Evolutionary conservation across 2,888 invertebrate species (phyloP).

Genomic region (Tipula helvola): DNA sequence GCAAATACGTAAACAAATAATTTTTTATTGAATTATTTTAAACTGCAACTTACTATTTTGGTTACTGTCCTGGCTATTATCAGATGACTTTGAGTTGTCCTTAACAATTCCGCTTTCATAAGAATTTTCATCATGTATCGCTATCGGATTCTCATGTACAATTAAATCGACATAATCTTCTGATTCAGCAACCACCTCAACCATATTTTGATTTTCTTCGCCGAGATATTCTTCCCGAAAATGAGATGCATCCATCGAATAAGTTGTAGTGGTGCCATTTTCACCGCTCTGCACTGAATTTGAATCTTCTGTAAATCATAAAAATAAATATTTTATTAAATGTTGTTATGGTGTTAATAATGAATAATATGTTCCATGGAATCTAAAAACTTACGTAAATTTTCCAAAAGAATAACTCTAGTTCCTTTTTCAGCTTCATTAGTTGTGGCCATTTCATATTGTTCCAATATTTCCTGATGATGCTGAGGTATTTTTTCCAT

Average conservation of each 20-base stretch:
- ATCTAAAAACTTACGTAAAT: not conserved
- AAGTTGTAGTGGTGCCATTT: not conserved
- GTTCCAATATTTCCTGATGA: not conserved
- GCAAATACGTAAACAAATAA: not conserved
- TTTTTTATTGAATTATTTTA: not conserved
- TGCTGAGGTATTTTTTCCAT: not conserved
- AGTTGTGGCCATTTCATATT: not conserved
- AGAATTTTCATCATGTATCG: not conserved
- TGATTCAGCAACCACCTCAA: conserved; percentile 16
- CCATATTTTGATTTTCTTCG: conserved; percentile 16
- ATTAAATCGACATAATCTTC: conserved; percentile 12
- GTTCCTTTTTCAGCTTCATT: not conserved
- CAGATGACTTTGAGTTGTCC: not conserved
- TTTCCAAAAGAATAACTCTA: not conserved
- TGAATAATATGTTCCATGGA: no score
- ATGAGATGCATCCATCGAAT: not conserved
- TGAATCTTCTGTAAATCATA: not conserved
- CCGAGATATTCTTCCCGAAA: conserved; percentile 14
- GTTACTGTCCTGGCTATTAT: not conserved
- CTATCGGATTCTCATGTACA: not conserved
- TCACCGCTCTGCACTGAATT: not conserved
- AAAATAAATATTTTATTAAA: no score
- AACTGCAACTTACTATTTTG: not conserved
- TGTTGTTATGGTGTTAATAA: no score
- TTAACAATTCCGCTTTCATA: conserved; percentile 10